phyloP scores from a whole-genome alignment of 2,113 vertebrate species.

The Grus americana region DNA sequence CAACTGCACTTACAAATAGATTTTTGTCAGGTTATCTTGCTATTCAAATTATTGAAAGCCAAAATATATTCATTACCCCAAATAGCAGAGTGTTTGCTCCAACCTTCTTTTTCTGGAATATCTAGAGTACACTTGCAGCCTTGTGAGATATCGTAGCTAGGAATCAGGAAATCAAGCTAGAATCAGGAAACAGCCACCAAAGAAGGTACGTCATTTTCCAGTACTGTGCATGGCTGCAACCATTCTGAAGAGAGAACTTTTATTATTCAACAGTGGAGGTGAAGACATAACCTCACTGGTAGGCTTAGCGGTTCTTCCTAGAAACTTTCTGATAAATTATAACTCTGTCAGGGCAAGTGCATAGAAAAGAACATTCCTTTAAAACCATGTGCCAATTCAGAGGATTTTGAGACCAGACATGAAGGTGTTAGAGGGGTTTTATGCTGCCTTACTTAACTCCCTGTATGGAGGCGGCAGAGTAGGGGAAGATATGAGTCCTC shows the following conservation, averaged over 20 bases:
- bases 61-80: neutral
- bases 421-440: neutral
- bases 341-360: neutral
- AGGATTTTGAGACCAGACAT: neutral
- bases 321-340: neutral
- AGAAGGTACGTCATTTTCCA: neutral
- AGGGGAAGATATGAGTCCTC: neutral
- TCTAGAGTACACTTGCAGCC: neutral
- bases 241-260: neutral
- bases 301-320: neutral
- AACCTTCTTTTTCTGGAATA: neutral
- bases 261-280: neutral
- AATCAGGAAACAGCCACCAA: neutral
- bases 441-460: neutral
- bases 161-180: neutral
- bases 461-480: neutral
- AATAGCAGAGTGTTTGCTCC: neutral
- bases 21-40: slow-evolving; percentile 33
- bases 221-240: neutral
- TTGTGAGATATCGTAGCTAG: neutral
- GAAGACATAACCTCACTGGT: neutral
- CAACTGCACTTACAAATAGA: neutral
- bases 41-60: neutral
- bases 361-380: neutral
- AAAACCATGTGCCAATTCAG: neutral